phyloP scores from a whole-genome alignment of 2,888 invertebrate genomes.

The Danaus chrysippus region DNA sequence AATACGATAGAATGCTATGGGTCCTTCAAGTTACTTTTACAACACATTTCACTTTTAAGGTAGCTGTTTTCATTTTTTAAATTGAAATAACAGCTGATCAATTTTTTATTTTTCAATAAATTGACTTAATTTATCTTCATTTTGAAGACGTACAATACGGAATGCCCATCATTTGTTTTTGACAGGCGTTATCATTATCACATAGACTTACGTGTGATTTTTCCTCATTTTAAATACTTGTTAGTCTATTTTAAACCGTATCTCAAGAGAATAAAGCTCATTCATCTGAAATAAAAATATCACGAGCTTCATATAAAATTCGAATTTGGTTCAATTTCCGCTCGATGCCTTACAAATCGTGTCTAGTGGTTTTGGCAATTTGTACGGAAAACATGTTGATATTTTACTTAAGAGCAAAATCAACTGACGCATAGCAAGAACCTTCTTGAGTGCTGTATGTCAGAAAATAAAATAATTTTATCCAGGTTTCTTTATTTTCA shows the following conservation, averaged over 20 bases:
- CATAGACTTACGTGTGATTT: slow-evolving; percentile 6
- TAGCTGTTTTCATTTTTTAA: too few relatives aligned
- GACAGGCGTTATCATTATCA: slow-evolving; percentile 14
- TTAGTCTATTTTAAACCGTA: slow-evolving; percentile 7
- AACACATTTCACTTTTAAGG: too few relatives aligned
- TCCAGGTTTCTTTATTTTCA: neutral
- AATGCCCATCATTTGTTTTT: slow-evolving; percentile 17
- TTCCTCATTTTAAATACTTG: neutral
- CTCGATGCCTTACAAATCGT: slow-evolving; percentile 7
- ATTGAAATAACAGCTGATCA: neutral
- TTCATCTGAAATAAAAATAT: slow-evolving; percentile 3
- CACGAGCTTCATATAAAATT: slow-evolving; percentile 7
- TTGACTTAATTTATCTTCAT: neutral
- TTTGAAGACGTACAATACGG: slow-evolving; percentile 12
- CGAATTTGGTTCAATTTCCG: slow-evolving; percentile 8
- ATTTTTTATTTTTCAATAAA: neutral
- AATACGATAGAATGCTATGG: too few relatives aligned
- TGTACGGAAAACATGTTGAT: slow-evolving; percentile 12
- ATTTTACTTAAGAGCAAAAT: slow-evolving; percentile 11
- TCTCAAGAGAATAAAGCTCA: neutral
- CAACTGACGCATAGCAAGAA: neutral
- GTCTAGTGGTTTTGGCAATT: slow-evolving; percentile 14
- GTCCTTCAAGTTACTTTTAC: slow-evolving; percentile 5
- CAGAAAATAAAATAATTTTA: neutral
- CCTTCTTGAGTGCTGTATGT: neutral